Evolutionary conservation across 2,888 invertebrate genomes (phyloP), one percentile per base, ranked within the genome.

Genomic region (Lasioglossum zephyrum): DNA sequence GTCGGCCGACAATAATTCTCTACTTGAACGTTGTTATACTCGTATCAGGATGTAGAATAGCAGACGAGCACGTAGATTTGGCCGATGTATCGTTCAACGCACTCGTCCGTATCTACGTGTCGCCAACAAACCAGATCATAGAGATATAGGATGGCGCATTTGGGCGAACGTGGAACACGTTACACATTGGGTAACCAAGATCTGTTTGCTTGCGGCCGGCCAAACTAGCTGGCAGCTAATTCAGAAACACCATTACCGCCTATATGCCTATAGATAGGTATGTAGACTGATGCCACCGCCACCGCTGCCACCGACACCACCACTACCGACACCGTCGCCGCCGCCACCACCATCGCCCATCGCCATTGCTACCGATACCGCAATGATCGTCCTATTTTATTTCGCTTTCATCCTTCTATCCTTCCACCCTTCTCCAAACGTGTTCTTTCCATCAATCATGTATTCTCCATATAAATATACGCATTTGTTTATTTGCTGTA

Each of bases 141-240:
- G 74, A 75, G 79, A 75, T 79, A 90, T 85, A 87, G 88, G 89
- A 88, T 81, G 84, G 88, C 82, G 87, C 88, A 90, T 91, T 91
- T 86, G 88, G 89, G 88, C 88, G 91, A 93, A 93, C 93, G 93
- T 91, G 91, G 94, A 92, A 94, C 70, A 70, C 92, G 94, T 94
- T 94, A 94, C 94, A 94, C 94, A 94, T 94, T 92, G 94, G 94
- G 92, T 94, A 94, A 94, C 94, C 94, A 94, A 94, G 94, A 94
- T 94, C 94, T 94, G 94, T 94, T 94, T 94, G 93, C 94, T 94
- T 94, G 94, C 93, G 94, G 94, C 93, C 93, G 93, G 94, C 94
- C 94, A 94, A 94, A 94, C 94, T 94, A 94, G 94, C 93, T 94
- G 89, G 91, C 91, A 94, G 94, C 94, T 94, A 94, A 94, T 94